A percentile compares a stretch with the other conserved stretches of the same genome.
These are phyloP conservation scores for Cassiopea xamachana DNA, from an alignment of 30 jellyfish, hydroid and myxozoan species.

Conservation along the genomic window DNA sequence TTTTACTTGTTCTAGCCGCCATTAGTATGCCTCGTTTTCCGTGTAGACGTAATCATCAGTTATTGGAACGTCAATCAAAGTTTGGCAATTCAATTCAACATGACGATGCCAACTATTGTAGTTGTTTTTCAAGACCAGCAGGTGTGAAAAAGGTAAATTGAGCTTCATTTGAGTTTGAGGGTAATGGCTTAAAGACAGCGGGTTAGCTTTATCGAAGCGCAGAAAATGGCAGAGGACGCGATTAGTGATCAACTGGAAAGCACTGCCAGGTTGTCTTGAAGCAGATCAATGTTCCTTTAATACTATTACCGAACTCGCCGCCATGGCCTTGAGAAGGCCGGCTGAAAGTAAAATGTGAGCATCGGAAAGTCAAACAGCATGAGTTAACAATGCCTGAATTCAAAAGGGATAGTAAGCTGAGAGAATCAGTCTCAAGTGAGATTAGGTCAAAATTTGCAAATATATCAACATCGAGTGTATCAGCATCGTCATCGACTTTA, in stretches of 20 bases:
- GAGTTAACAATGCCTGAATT: neutral
- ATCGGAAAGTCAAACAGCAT: slow-evolving; percentile 19
- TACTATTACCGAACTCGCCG: neutral
- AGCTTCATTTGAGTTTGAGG: neutral
- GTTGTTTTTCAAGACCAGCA: neutral
- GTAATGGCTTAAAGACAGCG: neutral
- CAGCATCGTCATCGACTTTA: slow-evolving; percentile 2
- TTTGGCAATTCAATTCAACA: neutral
- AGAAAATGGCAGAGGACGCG: neutral
- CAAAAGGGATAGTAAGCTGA: neutral
- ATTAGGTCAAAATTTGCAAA: neutral
- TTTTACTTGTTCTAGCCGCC: neutral
- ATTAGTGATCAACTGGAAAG: neutral
- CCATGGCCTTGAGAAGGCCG: neutral
- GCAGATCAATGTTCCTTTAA: neutral
- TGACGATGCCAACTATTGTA: neutral
- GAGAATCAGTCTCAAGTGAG: slow-evolving; percentile 3
- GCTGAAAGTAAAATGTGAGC: slow-evolving; percentile 16
- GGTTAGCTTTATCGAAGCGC: neutral
- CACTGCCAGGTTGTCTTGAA: neutral
- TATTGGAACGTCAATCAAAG: neutral
- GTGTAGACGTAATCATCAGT: neutral
- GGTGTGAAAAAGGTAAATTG: neutral
- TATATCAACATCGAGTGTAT: neutral
- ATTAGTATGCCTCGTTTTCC: neutral